phyloP scores from a whole-genome alignment of 2,888 invertebrate species.

The Ennomos quercinarius region DNA sequence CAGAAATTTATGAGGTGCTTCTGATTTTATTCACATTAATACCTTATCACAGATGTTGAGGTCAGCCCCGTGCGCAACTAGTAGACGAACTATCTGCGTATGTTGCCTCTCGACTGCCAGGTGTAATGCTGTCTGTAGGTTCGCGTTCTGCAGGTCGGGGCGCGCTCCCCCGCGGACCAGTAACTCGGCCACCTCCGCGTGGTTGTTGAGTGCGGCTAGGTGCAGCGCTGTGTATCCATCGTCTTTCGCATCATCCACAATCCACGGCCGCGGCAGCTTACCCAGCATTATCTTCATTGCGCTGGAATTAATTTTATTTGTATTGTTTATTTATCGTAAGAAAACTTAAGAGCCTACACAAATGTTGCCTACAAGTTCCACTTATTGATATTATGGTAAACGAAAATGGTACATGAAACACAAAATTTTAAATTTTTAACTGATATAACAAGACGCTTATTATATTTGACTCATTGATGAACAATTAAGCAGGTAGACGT shows the following conservation, averaged over 20 bases:
- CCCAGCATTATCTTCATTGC: constrained; percentile 98
- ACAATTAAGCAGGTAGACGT: too few relatives aligned
- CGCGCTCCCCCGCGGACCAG: constrained; percentile 96
- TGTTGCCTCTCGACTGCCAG: constrained; percentile 98
- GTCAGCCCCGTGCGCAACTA: constrained; percentile 97
- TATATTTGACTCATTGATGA: too few relatives aligned
- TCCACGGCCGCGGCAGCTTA: constrained; percentile 97
- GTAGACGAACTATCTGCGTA: constrained; percentile 97
- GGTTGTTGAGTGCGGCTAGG: constrained; percentile 97
- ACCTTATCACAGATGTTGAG: constrained; percentile 98
- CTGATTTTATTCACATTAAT: constrained; percentile 22
- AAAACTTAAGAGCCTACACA: too few relatives aligned
- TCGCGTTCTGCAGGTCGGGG: constrained; percentile 98
- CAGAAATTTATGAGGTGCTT: too few relatives aligned
- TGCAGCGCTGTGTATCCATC: constrained; percentile 99
- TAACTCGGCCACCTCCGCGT: constrained; percentile 97
- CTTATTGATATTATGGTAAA: too few relatives aligned
- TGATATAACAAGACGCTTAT: too few relatives aligned
- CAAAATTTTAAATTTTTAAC: too few relatives aligned
- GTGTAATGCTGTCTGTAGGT: constrained; percentile 96
- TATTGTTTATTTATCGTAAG: neutral
- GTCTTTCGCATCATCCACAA: constrained; percentile 99
- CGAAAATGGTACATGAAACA: too few relatives aligned
- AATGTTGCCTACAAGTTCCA: too few relatives aligned
- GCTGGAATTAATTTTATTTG: constrained; percentile 82